Percentiles rank a stretch among this genome's conserved stretches.
Evolutionary conservation across 1,140 invertebrate genomes (phyloP).

Genomic region (Frieseomelitta varia): DNA sequence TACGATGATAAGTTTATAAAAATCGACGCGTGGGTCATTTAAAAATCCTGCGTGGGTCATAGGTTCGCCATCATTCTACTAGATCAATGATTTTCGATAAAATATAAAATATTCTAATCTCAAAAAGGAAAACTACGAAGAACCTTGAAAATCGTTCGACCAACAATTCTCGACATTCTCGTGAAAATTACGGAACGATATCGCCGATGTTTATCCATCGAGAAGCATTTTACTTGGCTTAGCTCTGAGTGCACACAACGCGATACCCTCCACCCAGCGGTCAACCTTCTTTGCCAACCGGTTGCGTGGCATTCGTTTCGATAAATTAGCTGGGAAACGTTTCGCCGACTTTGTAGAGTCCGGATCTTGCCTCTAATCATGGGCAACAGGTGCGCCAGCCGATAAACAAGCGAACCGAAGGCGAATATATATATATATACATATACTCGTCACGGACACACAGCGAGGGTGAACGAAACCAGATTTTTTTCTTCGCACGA

Average conservation of each 20-base stretch:
- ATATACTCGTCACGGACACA: background rate
- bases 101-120: too few species aligned
- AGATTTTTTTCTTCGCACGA: too few species aligned
- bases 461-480: too few species aligned
- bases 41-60: too few species aligned
- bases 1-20: too few species aligned
- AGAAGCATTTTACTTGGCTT: constrained; percentile 36
- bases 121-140: too few species aligned
- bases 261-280: background rate
- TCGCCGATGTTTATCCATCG: background rate
- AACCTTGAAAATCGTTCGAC: too few species aligned
- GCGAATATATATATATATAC: constrained; percentile 1
- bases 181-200: background rate
- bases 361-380: constrained; percentile 42
- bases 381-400: constrained; percentile 37
- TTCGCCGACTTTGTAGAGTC: constrained; percentile 41
- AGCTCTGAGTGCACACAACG: background rate
- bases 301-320: constrained; percentile 54
- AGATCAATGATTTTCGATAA: too few species aligned
- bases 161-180: too few species aligned
- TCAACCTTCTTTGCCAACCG: constrained; percentile 27
- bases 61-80: too few species aligned
- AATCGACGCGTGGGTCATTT: too few species aligned
- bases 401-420: constrained; percentile 14
- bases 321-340: constrained; percentile 57